These are phyloP conservation scores for Xiphorhynchus elegans DNA, from an alignment of 2,113 vertebrate genomes.

Conservation along the genomic window DNA sequence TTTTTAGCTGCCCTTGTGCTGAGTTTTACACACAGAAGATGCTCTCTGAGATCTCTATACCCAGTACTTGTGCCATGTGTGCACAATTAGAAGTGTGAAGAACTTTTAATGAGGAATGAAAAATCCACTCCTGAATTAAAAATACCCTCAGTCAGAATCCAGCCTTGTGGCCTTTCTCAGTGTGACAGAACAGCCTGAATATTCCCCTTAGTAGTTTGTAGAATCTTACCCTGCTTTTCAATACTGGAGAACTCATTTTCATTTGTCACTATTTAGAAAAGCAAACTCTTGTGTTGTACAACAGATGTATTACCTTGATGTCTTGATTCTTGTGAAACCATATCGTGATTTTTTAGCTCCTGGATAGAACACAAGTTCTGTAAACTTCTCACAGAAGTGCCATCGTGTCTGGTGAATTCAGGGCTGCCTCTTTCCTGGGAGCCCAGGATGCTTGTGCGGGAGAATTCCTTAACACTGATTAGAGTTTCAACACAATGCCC, in stretches of 20 bases:
- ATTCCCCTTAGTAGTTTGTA: neutral
- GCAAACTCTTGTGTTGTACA: neutral
- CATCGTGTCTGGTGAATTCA: neutral
- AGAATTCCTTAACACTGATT: neutral
- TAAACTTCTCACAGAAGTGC: neutral
- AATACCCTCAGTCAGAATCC: neutral
- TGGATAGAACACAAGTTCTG: neutral
- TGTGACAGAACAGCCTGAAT: neutral
- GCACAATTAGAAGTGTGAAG: neutral
- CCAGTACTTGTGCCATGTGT: fast-evolving
- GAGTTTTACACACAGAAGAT: neutral
- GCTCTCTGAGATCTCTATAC: neutral
- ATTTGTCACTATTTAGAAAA: neutral
- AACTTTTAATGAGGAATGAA: neutral
- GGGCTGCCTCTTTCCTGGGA: neutral
- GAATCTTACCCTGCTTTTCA: neutral
- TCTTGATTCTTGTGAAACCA: neutral
- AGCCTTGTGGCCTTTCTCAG: neutral
- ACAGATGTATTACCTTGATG: neutral
- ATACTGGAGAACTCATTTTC: neutral
- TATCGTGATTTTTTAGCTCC: neutral
- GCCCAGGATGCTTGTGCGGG: neutral
- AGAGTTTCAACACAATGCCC: neutral
- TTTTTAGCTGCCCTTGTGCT: neutral
- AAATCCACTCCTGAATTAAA: neutral